Percentiles rank a stretch among this genome's conserved stretches.
Evolutionary conservation across 2,797 vertebrate genomes (phyloP).

Genomic region (Brachymystax lenok): DNA sequence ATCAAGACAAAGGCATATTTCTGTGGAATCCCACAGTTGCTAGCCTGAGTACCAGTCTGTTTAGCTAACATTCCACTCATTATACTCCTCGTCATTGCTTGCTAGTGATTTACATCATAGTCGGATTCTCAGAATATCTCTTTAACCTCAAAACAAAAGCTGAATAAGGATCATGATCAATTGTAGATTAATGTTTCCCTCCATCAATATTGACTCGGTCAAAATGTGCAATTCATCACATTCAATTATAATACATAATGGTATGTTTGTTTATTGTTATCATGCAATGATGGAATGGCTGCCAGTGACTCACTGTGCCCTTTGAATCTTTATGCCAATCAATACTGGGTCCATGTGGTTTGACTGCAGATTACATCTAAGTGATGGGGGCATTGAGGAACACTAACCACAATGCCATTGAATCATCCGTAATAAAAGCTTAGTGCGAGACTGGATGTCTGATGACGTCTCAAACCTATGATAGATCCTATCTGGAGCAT

Average conservation of each 20-base stretch:
- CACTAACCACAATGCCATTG: slow-evolving; percentile 59
- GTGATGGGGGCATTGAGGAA: slow-evolving; percentile 42
- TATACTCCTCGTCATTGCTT: neutral
- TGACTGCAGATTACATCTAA: slow-evolving; percentile 66
- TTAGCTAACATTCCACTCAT: neutral
- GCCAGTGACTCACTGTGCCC: slow-evolving; percentile 53
- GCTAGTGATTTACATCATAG: neutral
- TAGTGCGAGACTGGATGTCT: slow-evolving; percentile 57
- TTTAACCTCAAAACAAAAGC: neutral
- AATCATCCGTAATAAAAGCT: slow-evolving; percentile 58
- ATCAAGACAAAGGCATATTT: neutral
- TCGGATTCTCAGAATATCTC: neutral
- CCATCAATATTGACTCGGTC: neutral
- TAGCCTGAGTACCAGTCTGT: neutral
- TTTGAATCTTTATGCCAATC: slow-evolving; percentile 74
- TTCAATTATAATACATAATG: slow-evolving; percentile 31
- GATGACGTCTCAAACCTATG: slow-evolving; percentile 42
- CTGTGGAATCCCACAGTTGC: neutral
- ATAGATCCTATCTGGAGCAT: slow-evolving; percentile 10
- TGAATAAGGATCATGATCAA: neutral
- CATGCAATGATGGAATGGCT: slow-evolving; percentile 29
- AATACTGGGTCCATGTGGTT: slow-evolving; percentile 54
- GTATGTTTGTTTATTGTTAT: slow-evolving; percentile 47
- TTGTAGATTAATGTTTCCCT: neutral
- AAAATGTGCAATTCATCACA: slow-evolving; percentile 16